Base-by-base conservation (phyloP, 2,113 vertebrate genomes). In the Sminthopsis crassicaudata region DNA sequence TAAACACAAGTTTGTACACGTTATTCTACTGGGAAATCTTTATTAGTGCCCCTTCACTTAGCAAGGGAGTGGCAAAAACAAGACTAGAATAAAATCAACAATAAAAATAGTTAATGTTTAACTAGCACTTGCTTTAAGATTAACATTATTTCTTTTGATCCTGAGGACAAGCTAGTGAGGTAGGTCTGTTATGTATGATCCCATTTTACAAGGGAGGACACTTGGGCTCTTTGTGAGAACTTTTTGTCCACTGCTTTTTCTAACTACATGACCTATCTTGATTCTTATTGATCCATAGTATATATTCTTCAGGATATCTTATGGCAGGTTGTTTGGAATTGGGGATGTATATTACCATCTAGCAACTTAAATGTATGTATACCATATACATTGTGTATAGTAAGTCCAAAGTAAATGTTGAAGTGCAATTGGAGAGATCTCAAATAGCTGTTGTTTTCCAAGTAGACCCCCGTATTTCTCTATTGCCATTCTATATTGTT, bases 381-480 rank as follows among this genome's bases (percentile, higher is more conserved):
- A 42, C 19, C 16, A 11, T 84, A 84, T 42, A 42, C 1, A 84
- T 84, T 84, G 67, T 84, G 7, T 42, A 22, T 84, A 22, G 19
- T 42, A 42, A 42, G n/a, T 42, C 7, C 67, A 42, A 42, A 84
- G 3, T 84, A 84, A 84, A n/a, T 84, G n/a, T 84, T 84, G 7
- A n/a, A 42, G n/a, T 84, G n/a, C 16, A 42, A 84, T 84, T 84
- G 67, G 67, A 76, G 36, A 76, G 67, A n/a, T 76, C 67, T 93
- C 90, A 94, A 91, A 46, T 36, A 91, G 19, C 52, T 92, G 91
- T 92, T 53, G 76, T 11, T 92, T 50, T 89, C 52, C 53, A 10
- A 91, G 27, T 89, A 57, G 42, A 42, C 26, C 26, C 24, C 24
- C 22, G 0, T 91, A 25, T 57, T 92, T 93, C 30, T 93, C 26